Evolutionary conservation across 2,797 vertebrate species (phyloP), one percentile per base, ranked within the genome.

Genomic region (Halcyon smyrnensis): DNA sequence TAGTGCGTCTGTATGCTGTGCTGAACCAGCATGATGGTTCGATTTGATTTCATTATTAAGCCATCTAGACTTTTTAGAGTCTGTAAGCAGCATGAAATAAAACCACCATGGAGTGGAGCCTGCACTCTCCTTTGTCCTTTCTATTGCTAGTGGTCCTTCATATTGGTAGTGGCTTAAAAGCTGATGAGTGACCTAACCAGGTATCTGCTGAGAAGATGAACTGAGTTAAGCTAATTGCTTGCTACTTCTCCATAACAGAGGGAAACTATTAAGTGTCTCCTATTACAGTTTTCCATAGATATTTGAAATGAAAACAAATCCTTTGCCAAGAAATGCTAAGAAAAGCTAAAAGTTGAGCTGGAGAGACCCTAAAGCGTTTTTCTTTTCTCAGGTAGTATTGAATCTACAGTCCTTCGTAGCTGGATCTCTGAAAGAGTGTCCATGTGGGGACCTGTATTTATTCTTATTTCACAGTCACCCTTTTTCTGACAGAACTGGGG

Each of bases 291-390:
- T 94, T 95, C 80, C 57, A 32, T 69, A 85, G 46, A 75, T 95
- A 90, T 76, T 95, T 95, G 91, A 88, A 78, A 92, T 93, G 60
- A 82, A 82, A 95, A 81, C 80, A 95, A 88, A 78, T 86, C 39
- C n/a, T 69, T 84, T 73, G 83, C 92, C 93, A 95, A 91, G 51
- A 91, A 95, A 80, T 85, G 28, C 74, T 85, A 81, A 50, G 68
- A 83, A 92, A 90, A 88, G 34, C 70, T 86, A 36, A 9, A 92
- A 85, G 56, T 80, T 92, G 50, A 80, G 69, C 51, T 87, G 51
- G 64, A 92, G 64, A 82, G 48, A 83, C 68, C 68, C 71, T 64
- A 34, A 92, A 70, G 59, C 27, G 15, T 89, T 86, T 84, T 77
- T 46, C 9, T 32, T 7, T 19, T 30, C 36, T 15, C 36, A 34